Evolutionary conservation across 2,888 invertebrate species (phyloP).

Genomic region (Sinopyrophorus schimmeli): DNA sequence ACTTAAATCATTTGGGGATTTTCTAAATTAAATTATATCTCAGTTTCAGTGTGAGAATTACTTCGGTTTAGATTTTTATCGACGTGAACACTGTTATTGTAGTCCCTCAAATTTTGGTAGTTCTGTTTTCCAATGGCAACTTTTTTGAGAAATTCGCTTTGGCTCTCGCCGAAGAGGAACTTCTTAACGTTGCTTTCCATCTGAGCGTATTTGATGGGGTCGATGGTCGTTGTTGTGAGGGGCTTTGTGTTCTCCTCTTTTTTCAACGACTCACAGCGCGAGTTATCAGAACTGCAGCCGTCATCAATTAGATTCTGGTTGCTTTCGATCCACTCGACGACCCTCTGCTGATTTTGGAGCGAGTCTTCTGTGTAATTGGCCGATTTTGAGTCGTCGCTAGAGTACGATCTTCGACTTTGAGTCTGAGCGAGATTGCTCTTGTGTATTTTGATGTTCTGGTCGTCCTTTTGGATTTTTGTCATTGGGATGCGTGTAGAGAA

Average conservation of each 20-base stretch:
- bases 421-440: slow-evolving; percentile 3
- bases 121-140: slow-evolving; percentile 50
- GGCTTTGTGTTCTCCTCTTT: slow-evolving; percentile 52
- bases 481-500: slow-evolving; percentile 66
- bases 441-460: slow-evolving; percentile 18
- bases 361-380: slow-evolving; percentile 36
- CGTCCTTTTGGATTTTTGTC: slow-evolving; percentile 34
- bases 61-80: slow-evolving; percentile 22
- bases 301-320: slow-evolving; percentile 55
- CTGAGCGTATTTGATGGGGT: slow-evolving; percentile 61
- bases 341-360: slow-evolving; percentile 51
- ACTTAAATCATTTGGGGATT: background rate
- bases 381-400: slow-evolving; percentile 37
- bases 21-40: slow-evolving; percentile 38
- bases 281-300: slow-evolving; percentile 55
- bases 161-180: slow-evolving; percentile 61
- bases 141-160: slow-evolving; percentile 46
- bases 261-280: slow-evolving; percentile 51
- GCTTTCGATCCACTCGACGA: slow-evolving; percentile 77
- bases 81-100: slow-evolving; percentile 8
- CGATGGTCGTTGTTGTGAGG: slow-evolving; percentile 54
- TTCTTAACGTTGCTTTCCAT: slow-evolving; percentile 80
- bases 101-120: slow-evolving; percentile 41
- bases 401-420: slow-evolving; percentile 35
- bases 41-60: slow-evolving; percentile 44